Conservation (phyloP, 2,113 vertebrate genomes). For the Ictalurus furcatus region DNA sequence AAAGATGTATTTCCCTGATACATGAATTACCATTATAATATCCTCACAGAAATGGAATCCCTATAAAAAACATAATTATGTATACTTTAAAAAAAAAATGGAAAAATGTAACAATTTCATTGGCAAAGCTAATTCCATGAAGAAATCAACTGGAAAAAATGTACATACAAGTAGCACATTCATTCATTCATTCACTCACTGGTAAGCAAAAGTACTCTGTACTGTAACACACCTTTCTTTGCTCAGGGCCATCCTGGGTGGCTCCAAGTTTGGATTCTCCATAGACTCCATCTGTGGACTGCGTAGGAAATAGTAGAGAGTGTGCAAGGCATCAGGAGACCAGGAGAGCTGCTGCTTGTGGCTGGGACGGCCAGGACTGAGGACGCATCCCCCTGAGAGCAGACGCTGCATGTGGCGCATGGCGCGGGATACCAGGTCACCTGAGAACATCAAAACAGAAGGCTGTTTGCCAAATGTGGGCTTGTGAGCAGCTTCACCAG, state of each 20-base stretch:
- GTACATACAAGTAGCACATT: background rate
- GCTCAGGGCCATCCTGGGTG: constrained; percentile 80
- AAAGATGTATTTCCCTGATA: background rate
- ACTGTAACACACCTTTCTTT: constrained; percentile 81
- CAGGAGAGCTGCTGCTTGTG: constrained; percentile 73
- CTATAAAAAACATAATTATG: background rate
- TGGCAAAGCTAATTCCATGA: background rate
- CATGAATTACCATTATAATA: background rate
- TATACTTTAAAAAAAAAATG: background rate
- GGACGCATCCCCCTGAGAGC: constrained; percentile 55
- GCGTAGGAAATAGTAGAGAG: constrained; percentile 92
- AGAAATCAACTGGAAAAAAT: background rate
- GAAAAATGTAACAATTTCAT: background rate
- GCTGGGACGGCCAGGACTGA: constrained; percentile 34
- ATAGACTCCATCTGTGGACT: constrained; percentile 90
- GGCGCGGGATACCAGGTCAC: constrained; percentile 88
- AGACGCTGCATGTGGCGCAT: constrained; percentile 92
- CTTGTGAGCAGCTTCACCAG: background rate
- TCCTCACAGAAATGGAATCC: constrained; percentile 20
- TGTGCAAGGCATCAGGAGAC: constrained; percentile 87
- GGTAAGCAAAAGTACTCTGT: too few species aligned
- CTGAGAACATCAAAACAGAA: constrained; percentile 62
- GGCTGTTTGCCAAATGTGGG: background rate
- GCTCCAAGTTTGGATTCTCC: constrained; percentile 92
- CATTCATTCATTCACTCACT: background rate